Evolutionary conservation across 2,888 invertebrate species (phyloP).

Genomic region (Dysmachus trigonus): DNA sequence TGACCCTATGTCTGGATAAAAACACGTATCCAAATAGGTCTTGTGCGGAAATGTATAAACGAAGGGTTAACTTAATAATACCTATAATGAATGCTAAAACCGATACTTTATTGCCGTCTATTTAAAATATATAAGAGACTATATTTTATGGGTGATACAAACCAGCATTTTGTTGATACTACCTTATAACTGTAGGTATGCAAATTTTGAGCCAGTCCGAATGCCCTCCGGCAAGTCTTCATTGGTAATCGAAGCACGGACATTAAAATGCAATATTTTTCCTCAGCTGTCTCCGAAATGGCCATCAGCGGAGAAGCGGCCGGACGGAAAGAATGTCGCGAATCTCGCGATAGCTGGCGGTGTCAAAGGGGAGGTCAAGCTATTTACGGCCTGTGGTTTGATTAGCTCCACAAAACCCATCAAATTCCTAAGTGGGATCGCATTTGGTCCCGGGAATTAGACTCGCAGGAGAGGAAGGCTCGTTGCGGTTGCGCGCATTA

Average conservation of each 20-base stretch:
- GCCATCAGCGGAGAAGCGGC: background rate
- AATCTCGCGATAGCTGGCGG: background rate
- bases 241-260: background rate
- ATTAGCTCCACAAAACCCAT: slow-evolving; percentile 23
- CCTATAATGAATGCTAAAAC: background rate
- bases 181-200: background rate
- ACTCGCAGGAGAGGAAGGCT: background rate
- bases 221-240: background rate
- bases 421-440: background rate
- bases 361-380: background rate
- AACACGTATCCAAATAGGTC: too few relatives aligned
- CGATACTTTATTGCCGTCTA: background rate
- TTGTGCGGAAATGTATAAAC: too few relatives aligned
- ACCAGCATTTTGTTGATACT: background rate
- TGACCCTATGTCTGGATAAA: too few relatives aligned
- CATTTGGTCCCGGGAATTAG: background rate
- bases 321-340: background rate
- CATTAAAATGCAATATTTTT: background rate
- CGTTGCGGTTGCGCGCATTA: background rate
- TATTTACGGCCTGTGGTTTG: slow-evolving; percentile 8
- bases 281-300: background rate
- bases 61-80: too few relatives aligned
- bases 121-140: background rate
- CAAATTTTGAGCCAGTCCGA: background rate
- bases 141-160: background rate